phyloP scores from a whole-genome alignment of 2,888 invertebrate genomes.

The Dioctria linearis region DNA sequence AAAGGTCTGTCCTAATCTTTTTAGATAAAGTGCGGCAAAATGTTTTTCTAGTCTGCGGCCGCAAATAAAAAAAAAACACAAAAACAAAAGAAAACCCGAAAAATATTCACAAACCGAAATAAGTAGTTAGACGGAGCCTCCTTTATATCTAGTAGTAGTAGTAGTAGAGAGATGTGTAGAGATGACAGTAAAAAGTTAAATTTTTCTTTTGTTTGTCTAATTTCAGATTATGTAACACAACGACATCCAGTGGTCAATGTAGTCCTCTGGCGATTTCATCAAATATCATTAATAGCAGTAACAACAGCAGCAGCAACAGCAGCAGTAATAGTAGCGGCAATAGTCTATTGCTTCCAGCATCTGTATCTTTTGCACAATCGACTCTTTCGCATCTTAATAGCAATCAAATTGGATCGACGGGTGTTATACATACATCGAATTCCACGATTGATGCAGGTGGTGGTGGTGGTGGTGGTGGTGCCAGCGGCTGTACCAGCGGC shows the following conservation, averaged over 20 bases:
- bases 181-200: constrained; percentile 14
- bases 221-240: constrained; percentile 56
- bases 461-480: constrained; percentile 69
- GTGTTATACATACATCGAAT: constrained; percentile 23
- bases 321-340: background rate
- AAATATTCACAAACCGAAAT: too few relatives aligned
- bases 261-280: constrained; percentile 53
- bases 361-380: constrained; percentile 59
- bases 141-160: too few relatives aligned
- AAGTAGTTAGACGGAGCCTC: too few relatives aligned
- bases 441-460: constrained; percentile 51
- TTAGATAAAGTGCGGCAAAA: constrained; percentile 11
- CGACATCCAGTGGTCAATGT: constrained; percentile 53
- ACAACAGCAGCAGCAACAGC: constrained; percentile 17
- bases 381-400: constrained; percentile 58
- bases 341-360: constrained; percentile 57
- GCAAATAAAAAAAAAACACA: constrained; percentile 24
- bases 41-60: constrained; percentile 15
- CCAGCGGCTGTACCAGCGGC: constrained; percentile 64
- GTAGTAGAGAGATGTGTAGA: background rate
- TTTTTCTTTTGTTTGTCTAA: constrained; percentile 27
- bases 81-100: background rate
- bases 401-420: constrained; percentile 53
- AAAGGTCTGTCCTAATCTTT: constrained; percentile 35
- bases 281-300: constrained; percentile 30